phyloP scores from a whole-genome alignment of 2,113 vertebrate genomes.

The Mormyrus iriodes region DNA sequence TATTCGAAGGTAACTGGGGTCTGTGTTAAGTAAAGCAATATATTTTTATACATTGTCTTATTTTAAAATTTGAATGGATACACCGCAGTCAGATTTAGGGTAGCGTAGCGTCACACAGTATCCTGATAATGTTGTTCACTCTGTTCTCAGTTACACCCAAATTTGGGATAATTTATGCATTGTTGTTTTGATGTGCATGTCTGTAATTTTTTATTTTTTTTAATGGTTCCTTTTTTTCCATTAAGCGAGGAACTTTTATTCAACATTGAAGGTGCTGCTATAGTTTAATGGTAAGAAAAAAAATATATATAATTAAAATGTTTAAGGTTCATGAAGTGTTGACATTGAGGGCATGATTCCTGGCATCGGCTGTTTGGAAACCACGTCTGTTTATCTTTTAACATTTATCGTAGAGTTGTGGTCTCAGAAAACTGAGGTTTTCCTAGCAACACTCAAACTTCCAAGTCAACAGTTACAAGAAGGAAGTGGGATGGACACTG shows the following conservation, averaged over 20 bases:
- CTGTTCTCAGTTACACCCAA: not conserved
- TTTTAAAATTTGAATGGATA: conserved; percentile 24
- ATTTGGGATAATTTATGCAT: conserved; percentile 13
- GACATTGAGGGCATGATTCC: not conserved
- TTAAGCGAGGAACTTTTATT: conserved; percentile 41
- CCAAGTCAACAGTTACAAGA: not conserved
- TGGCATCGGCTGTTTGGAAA: not conserved
- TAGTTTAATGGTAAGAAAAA: conserved; percentile 44
- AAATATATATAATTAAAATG: conserved; percentile 22
- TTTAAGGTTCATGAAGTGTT: conserved; percentile 1
- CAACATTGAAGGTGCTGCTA: conserved; percentile 52
- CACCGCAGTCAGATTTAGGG: conserved; percentile 14
- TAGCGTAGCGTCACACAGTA: conserved; percentile 6
- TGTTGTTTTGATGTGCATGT: conserved; percentile 23
- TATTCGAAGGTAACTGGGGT: conserved; percentile 32
- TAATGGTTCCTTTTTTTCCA: conserved; percentile 38
- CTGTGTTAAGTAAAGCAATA: conserved; percentile 44
- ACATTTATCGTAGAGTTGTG: not conserved
- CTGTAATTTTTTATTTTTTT: conserved; percentile 25
- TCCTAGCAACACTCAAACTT: not conserved
- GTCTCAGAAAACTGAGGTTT: not conserved
- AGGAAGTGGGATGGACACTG: not conserved
- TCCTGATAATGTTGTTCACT: conserved; percentile 14
- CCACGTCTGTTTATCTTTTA: not conserved
- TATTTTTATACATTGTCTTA: conserved; percentile 54